phyloP scores from a whole-genome alignment of 2,113 vertebrate species.

The Elgaria multicarinata region DNA sequence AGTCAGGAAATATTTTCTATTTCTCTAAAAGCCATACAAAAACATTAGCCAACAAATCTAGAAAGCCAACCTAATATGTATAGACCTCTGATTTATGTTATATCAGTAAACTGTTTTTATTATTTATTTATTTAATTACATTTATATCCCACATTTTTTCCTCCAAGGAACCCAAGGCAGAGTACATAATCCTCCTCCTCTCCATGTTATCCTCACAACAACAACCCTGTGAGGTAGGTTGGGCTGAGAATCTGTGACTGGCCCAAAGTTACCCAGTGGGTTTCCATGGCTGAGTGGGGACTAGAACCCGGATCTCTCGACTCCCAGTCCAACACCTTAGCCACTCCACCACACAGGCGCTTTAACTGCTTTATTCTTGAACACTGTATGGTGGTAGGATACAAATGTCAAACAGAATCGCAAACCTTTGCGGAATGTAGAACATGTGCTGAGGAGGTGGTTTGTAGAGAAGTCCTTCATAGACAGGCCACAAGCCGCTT shows the following conservation, averaged over 20 bases:
- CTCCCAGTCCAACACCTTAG: no score
- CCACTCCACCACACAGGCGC: no score
- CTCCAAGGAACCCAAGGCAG: no score
- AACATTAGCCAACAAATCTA: background rate
- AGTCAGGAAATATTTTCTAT: background rate
- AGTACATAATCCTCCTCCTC: no score
- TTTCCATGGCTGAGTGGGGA: no score
- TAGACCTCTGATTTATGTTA: background rate
- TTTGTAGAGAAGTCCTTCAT: constrained; percentile 91
- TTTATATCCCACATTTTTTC: no score
- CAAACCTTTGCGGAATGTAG: constrained; percentile 98
- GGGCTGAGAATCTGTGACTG: no score
- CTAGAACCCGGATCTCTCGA: no score
- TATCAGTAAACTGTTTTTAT: background rate
- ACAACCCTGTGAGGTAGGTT: no score
- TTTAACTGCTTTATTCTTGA: background rate
- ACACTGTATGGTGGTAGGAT: background rate
- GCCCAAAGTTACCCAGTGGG: no score
- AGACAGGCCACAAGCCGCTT: constrained; percentile 96
- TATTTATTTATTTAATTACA: no score
- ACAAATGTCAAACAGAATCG: background rate
- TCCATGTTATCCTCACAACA: no score
- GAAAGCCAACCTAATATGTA: background rate
- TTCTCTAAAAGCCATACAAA: background rate
- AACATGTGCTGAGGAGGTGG: constrained; percentile 96